Evolutionary conservation across 2,888 invertebrate species (phyloP), one percentile per base, ranked within the genome.

Genomic region (Apotomis capreana): DNA sequence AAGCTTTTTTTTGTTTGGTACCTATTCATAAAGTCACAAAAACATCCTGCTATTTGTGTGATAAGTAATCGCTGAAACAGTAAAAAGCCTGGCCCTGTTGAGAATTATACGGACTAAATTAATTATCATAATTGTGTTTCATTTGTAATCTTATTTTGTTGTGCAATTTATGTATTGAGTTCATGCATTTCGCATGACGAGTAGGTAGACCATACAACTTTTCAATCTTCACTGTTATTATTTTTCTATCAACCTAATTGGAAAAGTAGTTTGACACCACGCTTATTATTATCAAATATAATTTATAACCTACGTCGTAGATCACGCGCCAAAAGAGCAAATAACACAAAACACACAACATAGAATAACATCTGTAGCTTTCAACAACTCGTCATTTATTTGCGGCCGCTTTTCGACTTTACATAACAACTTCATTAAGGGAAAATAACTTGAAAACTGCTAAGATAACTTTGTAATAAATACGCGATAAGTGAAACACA

Each of bases 331-430:
- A 15, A 26, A 40, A 67, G 54, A 40, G 44, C 44, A 58, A 69
- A 70, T 44, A 70, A 26, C 6, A 54, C n/a, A 60, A 40, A 49
- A 46, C 52, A 67, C 67, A 67, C 51, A 60, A 71, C 58, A 51
- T 51, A 57, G 61, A 44, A 61, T 51, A 67, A 68, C 71, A 72
- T 62, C 61, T 72, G 71, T 61, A 62, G 12, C 61, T 68, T 62
- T 71, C 68, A 62, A 8, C 62, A 40, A 40, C 61, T 71, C 57
- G 57, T 72, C 68, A 72, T 13, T 0, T 12, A 8, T n/a, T 68
- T 68, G 51, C 68, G 12, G 68, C 26, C 57, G 46, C 49, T 36
- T 58, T 68, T 54, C 36, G 26, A 52, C 10, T 37, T 2, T 1
- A 10, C 8, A 57, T 26, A 62, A 68, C 61, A 40, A 37, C 37